A percentile compares a stretch with the other conserved stretches of the same genome.
These are phyloP conservation scores for Habroteleia sp. DNA, from an alignment of 2,888 invertebrate species.

Conservation along the genomic window DNA sequence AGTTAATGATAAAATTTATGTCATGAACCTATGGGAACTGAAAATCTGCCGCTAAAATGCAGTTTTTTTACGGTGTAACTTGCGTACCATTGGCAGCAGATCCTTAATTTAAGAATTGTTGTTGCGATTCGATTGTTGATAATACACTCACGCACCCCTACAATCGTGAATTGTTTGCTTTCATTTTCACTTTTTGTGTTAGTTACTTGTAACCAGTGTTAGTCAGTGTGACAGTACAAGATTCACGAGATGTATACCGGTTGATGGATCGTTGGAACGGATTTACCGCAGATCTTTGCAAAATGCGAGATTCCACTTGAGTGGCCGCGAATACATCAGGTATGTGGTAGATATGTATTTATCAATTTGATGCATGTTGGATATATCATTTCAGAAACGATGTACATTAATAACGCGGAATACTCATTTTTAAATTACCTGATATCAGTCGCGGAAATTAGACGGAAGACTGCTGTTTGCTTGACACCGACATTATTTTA, in stretches of 20 bases:
- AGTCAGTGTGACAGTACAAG: slow-evolving; percentile 5
- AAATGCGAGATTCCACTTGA: slow-evolving; percentile 29
- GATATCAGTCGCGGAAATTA: slow-evolving; percentile 14
- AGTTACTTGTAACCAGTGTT: slow-evolving; percentile 33
- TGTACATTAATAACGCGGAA: background rate
- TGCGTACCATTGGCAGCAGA: background rate
- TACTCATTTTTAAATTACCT: background rate
- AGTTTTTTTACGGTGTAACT: background rate
- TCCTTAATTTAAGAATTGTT: slow-evolving; percentile 6
- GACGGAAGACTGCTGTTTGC: background rate
- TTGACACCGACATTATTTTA: slow-evolving; percentile 7
- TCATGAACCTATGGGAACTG: no score
- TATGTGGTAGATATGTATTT: slow-evolving; percentile 46
- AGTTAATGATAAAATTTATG: no score
- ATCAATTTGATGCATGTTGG: slow-evolving; percentile 3
- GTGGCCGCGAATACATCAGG: slow-evolving; percentile 28
- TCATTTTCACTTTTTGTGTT: slow-evolving; percentile 7
- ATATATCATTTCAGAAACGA: background rate
- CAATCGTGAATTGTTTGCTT: slow-evolving; percentile 9
- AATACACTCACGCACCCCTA: no score
- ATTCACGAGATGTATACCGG: background rate
- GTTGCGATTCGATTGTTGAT: background rate
- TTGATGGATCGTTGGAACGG: slow-evolving; percentile 16
- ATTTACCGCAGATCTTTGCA: slow-evolving; percentile 21
- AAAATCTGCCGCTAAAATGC: slow-evolving; percentile 1